These are phyloP conservation scores for Clostera curtula DNA, from an alignment of 2,888 invertebrate genomes.

Conservation along the genomic window DNA sequence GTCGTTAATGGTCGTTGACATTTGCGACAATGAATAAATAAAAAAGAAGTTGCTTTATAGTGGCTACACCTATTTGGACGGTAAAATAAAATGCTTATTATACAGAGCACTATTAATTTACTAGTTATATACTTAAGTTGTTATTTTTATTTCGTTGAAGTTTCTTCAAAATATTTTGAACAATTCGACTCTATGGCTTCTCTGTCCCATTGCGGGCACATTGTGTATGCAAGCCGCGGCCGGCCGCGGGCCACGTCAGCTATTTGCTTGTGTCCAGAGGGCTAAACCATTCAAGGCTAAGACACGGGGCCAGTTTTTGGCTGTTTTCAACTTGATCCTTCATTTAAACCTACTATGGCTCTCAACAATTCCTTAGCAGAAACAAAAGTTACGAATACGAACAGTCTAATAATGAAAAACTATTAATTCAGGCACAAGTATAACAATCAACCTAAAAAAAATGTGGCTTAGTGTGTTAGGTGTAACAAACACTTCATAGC, in stretches of 20 bases:
- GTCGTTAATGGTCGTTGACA: not conserved
- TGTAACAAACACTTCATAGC: too few relatives aligned
- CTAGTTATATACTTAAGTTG: too few relatives aligned
- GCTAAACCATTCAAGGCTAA: constrained; percentile 75
- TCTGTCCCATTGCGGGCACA: constrained; percentile 37
- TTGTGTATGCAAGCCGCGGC: constrained; percentile 72
- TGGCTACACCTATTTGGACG: too few relatives aligned
- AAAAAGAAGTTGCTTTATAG: too few relatives aligned
- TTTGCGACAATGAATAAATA: too few relatives aligned
- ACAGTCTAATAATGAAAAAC: too few relatives aligned
- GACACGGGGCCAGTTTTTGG: constrained; percentile 70
- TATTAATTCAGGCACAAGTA: too few relatives aligned
- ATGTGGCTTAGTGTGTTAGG: too few relatives aligned
- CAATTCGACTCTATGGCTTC: constrained; percentile 32
- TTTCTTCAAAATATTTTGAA: constrained; percentile 15
- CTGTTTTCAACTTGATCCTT: constrained; percentile 61
- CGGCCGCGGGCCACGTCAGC: constrained; percentile 70
- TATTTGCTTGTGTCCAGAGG: constrained; percentile 72
- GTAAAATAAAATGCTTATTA: too few relatives aligned
- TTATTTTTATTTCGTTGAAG: not conserved
- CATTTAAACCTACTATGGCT: constrained; percentile 17
- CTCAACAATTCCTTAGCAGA: constrained; percentile 18
- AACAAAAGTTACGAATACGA: constrained; percentile 18
- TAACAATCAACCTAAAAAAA: too few relatives aligned
- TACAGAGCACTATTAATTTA: too few relatives aligned